phyloP scores from a whole-genome alignment of 2,797 vertebrate genomes.

The Tadarida brasiliensis region DNA sequence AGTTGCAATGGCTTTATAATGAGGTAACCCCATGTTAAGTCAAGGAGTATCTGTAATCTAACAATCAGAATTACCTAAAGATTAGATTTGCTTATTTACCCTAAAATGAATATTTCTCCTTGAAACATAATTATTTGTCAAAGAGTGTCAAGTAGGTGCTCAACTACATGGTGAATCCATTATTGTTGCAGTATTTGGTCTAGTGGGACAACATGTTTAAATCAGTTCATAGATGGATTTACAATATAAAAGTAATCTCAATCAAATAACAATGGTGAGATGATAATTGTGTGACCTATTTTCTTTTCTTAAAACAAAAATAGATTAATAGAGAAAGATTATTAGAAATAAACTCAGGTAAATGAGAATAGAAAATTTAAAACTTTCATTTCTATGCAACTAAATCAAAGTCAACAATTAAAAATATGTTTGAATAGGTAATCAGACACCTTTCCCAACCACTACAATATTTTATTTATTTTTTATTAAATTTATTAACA shows the following conservation, averaged over 20 bases:
- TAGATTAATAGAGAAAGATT: background rate
- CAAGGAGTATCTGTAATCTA: background rate
- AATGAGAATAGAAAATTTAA: background rate
- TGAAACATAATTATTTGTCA: slow-evolving; percentile 18
- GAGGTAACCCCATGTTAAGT: background rate
- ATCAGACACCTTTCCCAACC: background rate
- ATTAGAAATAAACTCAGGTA: background rate
- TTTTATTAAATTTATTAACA: background rate
- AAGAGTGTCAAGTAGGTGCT: background rate
- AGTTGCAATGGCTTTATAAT: background rate
- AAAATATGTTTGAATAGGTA: background rate
- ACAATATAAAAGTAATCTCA: background rate
- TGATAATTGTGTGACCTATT: background rate
- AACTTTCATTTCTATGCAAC: background rate
- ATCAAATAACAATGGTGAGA: background rate
- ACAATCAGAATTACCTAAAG: background rate
- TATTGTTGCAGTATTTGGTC: background rate
- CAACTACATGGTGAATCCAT: background rate
- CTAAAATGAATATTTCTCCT: background rate
- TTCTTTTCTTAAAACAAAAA: background rate
- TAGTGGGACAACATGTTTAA: background rate
- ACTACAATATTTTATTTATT: background rate
- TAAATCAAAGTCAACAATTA: background rate
- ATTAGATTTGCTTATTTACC: background rate
- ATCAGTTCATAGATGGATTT: background rate